Percentiles rank a stretch among this genome's conserved stretches.
Conservation (phyloP, 2,888 invertebrate genomes). For the Andrena marginata region DNA sequence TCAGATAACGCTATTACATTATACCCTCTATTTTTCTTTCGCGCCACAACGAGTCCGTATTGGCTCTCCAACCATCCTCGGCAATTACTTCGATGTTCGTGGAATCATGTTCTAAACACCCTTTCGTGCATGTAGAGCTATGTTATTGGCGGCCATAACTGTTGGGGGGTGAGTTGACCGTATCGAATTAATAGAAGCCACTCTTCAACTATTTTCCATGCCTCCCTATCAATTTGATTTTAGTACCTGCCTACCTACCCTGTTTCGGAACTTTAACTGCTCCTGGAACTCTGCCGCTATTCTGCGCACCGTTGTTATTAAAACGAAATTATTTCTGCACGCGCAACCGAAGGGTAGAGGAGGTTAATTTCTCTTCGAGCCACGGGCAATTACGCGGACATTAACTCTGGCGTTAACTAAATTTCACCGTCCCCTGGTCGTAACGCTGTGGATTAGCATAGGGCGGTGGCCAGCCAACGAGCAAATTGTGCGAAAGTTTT, state of each 20-base stretch:
- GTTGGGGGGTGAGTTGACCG: too few species aligned
- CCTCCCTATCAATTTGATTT: too few species aligned
- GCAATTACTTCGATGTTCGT: background rate
- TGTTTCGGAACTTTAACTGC: too few species aligned
- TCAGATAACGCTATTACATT: conserved; percentile 54
- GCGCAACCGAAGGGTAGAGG: background rate
- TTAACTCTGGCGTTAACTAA: conserved; percentile 52
- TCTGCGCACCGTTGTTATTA: too few species aligned
- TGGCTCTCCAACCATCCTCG: background rate
- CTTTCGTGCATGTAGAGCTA: background rate
- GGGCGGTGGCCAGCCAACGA: background rate
- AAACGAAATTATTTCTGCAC: background rate
- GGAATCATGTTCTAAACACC: background rate
- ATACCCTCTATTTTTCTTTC: conserved; percentile 11
- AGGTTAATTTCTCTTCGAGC: conserved; percentile 6
- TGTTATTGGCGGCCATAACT: background rate
- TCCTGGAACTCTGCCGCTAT: too few species aligned
- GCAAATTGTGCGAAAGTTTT: conserved; percentile 51
- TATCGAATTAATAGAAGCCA: too few species aligned
- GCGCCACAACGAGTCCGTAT: conserved; percentile 2
- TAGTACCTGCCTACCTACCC: too few species aligned
- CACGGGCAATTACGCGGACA: conserved; percentile 44
- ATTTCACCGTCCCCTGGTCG: conserved; percentile 38
- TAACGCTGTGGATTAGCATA: conserved; percentile 39
- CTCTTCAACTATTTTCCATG: too few species aligned